Conservation (phyloP, 1,140 invertebrate species). For the Physella acuta region DNA sequence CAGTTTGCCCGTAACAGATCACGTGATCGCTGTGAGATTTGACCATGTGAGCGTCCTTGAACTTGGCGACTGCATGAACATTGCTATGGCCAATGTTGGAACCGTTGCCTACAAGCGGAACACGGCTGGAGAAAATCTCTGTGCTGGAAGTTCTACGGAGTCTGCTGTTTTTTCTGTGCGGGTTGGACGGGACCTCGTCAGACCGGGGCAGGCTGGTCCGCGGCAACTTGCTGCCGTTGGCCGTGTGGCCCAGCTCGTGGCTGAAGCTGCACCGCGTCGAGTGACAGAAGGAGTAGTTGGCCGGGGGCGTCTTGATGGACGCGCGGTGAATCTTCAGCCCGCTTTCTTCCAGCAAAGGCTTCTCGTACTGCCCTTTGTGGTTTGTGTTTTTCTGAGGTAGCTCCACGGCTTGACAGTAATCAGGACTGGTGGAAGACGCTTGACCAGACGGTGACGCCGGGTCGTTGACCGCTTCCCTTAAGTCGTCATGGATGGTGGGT, state of each 20-base stretch:
- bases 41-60: neutral
- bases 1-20: neutral
- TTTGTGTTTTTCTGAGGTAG: no score
- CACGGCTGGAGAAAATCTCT: no score
- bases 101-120: no score
- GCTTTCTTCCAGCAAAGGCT: neutral
- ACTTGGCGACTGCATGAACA: no score
- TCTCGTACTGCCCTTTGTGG: neutral
- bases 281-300: neutral
- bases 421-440: neutral
- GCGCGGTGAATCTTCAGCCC: conserved; percentile 2
- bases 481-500: neutral
- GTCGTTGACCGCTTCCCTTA: neutral
- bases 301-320: no score
- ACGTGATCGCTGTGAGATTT: neutral
- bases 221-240: neutral
- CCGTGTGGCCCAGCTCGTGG: conserved; percentile 10
- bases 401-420: neutral
- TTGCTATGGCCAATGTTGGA: no score
- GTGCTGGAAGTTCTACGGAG: no score
- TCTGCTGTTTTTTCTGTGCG: no score
- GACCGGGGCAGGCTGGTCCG: neutral
- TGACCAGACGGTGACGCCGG: neutral
- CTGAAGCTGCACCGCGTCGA: conserved; percentile 12
- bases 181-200: no score